Percentiles rank a stretch among this genome's conserved stretches.
phyloP scores from a whole-genome alignment of 2,797 vertebrate species.

The Microctenopoma stevenorrisi region DNA sequence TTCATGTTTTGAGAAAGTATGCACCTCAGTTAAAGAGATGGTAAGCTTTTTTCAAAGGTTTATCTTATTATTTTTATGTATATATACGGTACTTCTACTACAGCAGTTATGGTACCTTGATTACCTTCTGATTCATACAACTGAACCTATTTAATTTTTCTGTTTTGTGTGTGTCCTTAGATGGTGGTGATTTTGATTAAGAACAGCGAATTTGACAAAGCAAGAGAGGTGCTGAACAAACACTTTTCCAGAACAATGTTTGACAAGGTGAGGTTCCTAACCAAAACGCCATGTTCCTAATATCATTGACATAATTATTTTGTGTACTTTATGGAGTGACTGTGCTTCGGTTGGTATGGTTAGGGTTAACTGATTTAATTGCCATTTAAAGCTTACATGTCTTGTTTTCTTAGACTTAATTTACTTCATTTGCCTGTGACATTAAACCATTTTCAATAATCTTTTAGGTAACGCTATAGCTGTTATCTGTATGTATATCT shows the following conservation, averaged over 20 bases:
- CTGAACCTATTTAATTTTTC: neutral
- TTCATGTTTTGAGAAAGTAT: conserved; percentile 37
- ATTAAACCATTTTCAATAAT: no score
- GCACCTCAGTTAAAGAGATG: conserved; percentile 76
- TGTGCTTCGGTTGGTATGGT: no score
- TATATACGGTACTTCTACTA: neutral
- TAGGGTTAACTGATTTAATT: no score
- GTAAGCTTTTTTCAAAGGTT: conserved; percentile 49
- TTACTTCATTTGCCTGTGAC: no score
- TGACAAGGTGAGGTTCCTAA: conserved; percentile 73
- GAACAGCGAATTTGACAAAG: conserved; percentile 73
- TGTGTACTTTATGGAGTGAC: neutral
- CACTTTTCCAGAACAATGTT: conserved; percentile 67
- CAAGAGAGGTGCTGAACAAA: conserved; percentile 66
- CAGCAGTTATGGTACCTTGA: no score
- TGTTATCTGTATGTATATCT: no score
- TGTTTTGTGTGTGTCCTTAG: conserved; percentile 46
- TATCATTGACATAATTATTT: neutral
- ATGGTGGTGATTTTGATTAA: conserved; percentile 75
- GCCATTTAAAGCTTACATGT: no score
- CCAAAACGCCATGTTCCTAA: neutral
- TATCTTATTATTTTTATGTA: neutral
- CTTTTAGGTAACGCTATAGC: no score
- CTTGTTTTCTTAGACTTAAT: no score
- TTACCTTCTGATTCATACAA: neutral